Conservation (phyloP, 2,113 vertebrate species). For the Cebidichthys violaceus region DNA sequence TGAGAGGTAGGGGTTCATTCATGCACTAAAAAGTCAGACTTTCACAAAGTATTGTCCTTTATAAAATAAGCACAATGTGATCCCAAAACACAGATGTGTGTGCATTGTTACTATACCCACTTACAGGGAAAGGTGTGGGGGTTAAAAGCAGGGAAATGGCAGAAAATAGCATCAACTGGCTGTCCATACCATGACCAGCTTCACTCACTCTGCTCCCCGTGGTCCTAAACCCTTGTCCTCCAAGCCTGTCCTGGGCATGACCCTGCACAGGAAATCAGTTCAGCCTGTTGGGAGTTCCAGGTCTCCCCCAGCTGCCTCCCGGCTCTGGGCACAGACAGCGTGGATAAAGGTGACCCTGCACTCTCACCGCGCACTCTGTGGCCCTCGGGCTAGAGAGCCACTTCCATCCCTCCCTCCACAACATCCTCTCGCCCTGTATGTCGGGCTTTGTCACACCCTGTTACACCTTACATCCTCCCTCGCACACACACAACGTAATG, state of each 20-base stretch:
- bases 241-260: constrained; percentile 83
- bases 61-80: not conserved
- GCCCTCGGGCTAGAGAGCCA: constrained; percentile 53
- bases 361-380: constrained; percentile 55
- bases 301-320: constrained; percentile 46
- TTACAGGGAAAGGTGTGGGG: not conserved
- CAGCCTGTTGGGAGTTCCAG: constrained; percentile 81
- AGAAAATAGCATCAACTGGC: constrained; percentile 38
- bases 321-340: constrained; percentile 84
- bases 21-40: constrained; percentile 9
- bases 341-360: constrained; percentile 89
- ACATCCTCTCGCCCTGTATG: constrained; percentile 64
- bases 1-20: not conserved
- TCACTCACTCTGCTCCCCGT: constrained; percentile 48
- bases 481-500: not conserved
- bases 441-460: constrained; percentile 55
- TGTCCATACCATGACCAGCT: constrained; percentile 39
- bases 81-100: not conserved
- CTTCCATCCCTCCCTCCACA: constrained; percentile 64
- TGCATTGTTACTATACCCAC: not conserved
- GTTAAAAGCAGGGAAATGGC: constrained; percentile 31
- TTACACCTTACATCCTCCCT: constrained; percentile 66
- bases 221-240: constrained; percentile 77
- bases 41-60: not conserved
- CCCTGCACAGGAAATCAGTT: constrained; percentile 86